phyloP scores from a whole-genome alignment of 2,797 vertebrate species.

The Perdix hodgsoniae region DNA sequence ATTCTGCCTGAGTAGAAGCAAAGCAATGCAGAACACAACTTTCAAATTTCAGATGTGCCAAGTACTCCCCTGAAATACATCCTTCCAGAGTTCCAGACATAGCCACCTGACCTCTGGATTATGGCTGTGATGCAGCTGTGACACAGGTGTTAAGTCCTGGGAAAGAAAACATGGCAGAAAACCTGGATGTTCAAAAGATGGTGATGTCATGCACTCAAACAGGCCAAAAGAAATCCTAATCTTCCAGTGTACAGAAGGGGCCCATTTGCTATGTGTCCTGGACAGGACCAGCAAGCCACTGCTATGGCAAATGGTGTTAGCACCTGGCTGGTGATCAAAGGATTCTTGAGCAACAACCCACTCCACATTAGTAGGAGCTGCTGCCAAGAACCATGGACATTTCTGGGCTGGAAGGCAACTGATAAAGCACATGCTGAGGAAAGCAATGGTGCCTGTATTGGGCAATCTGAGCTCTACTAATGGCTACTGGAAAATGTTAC shows the following conservation, averaged over 20 bases:
- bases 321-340: constrained; percentile 70
- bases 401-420: constrained; percentile 38
- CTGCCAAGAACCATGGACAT: constrained; percentile 57
- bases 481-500: constrained; percentile 54
- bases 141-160: background rate
- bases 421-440: constrained; percentile 58
- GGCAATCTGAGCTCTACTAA: constrained; percentile 16
- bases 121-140: background rate
- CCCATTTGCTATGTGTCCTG: background rate
- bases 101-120: background rate
- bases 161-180: background rate
- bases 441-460: constrained; percentile 1
- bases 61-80: background rate
- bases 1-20: background rate
- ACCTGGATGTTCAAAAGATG: background rate
- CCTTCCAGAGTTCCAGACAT: background rate
- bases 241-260: background rate
- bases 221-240: background rate
- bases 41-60: background rate
- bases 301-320: background rate
- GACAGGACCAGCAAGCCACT: constrained; percentile 9
- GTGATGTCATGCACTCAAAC: background rate
- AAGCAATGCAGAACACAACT: background rate
- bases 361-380: constrained; percentile 54
- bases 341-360: constrained; percentile 54